phyloP scores from a whole-genome alignment of 2,888 invertebrate species.

The Diploptera punctata region DNA sequence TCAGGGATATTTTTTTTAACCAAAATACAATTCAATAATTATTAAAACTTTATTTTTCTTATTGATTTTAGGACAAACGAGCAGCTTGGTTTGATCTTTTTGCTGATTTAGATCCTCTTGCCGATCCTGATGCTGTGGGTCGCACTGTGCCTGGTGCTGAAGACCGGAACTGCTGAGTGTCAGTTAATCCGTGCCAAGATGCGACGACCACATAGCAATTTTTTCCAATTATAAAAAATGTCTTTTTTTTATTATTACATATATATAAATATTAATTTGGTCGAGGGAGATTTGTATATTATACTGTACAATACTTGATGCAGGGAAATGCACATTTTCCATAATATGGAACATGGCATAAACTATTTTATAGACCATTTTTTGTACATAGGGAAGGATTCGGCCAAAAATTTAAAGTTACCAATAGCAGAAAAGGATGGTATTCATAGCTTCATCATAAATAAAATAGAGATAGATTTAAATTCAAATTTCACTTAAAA shows the following conservation, averaged over 20 bases:
- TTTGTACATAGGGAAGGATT: no score
- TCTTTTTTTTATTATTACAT: neutral
- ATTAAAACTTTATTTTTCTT: no score
- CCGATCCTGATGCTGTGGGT: conserved; percentile 75
- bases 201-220: neutral
- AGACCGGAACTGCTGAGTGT: conserved; percentile 48
- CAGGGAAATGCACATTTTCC: neutral
- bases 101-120: conserved; percentile 90
- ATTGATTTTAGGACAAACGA: conserved; percentile 36
- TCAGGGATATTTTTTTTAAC: no score
- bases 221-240: neutral
- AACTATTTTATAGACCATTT: neutral
- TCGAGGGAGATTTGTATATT: conserved; percentile 6
- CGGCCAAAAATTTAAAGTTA: no score
- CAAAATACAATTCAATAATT: no score
- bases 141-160: conserved; percentile 48
- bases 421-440: no score
- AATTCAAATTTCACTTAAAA: no score
- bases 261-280: neutral
- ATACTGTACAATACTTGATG: neutral
- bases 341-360: neutral
- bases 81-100: conserved; percentile 85
- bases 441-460: no score
- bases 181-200: conserved; percentile 17
- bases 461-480: no score